Evolutionary conservation across 2,113 vertebrate genomes (phyloP).

Genomic region (Bombycilla garrulus): DNA sequence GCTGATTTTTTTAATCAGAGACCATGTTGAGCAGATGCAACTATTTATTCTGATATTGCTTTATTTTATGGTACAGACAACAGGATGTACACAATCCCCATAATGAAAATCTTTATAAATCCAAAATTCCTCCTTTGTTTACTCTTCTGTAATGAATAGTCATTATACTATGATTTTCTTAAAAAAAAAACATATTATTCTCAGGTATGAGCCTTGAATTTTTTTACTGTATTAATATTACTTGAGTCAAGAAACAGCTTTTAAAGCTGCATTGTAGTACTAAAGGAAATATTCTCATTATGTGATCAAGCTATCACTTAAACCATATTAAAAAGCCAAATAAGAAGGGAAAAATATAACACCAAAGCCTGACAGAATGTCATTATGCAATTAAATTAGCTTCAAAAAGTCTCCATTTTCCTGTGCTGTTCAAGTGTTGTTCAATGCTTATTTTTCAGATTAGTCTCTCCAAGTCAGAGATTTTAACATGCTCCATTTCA

Average conservation of each 20-base stretch:
- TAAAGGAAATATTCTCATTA: not conserved
- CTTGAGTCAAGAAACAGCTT: not conserved
- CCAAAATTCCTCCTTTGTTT: not conserved
- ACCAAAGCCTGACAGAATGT: not conserved
- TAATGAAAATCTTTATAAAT: not conserved
- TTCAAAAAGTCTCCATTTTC: not conserved
- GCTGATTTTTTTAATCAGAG: not conserved
- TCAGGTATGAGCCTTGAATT: not conserved
- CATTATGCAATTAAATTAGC: not conserved
- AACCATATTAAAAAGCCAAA: not conserved
- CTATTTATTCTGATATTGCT: not conserved
- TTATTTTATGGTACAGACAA: not conserved
- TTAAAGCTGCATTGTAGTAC: not conserved
- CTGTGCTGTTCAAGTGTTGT: not conserved
- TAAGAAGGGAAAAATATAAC: not conserved
- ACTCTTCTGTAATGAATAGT: not conserved
- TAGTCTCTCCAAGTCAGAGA: not conserved
- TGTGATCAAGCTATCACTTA: not conserved
- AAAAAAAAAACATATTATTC: not conserved
- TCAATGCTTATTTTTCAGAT: not conserved
- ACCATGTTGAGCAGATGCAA: not conserved
- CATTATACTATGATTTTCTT: not conserved
- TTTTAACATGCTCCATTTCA: not conserved
- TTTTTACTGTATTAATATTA: not conserved
- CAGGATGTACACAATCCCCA: not conserved